These are phyloP conservation scores for Aleiodes leptofemur DNA, from an alignment of 2,888 invertebrate species.

Conservation along the genomic window DNA sequence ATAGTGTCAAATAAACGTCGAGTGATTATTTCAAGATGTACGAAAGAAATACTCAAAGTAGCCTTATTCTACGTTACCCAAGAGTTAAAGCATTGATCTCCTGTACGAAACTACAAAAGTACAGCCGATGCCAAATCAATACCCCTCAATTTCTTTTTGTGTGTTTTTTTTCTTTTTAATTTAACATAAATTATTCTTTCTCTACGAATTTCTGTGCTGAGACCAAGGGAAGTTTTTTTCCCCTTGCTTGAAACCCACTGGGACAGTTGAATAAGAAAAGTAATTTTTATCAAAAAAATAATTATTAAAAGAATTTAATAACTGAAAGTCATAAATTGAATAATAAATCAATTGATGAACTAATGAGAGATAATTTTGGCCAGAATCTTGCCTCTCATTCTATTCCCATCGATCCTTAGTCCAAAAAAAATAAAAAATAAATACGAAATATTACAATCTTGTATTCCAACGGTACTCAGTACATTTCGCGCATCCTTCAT, in stretches of 20 bases:
- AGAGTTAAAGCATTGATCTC: slow-evolving; percentile 71
- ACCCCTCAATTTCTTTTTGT: slow-evolving; percentile 54
- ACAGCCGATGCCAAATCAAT: slow-evolving; percentile 73
- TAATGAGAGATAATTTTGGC: slow-evolving; percentile 10
- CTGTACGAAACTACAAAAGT: slow-evolving; percentile 69
- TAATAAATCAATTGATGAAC: slow-evolving; percentile 15
- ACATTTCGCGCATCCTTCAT: slow-evolving; percentile 3
- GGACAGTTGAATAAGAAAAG: neutral
- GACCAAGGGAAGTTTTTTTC: neutral
- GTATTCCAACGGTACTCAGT: neutral
- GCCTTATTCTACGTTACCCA: slow-evolving; percentile 64
- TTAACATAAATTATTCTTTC: neutral
- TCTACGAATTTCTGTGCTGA: neutral
- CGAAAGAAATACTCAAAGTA: slow-evolving; percentile 52
- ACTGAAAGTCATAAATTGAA: neutral
- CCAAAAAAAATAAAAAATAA: neutral
- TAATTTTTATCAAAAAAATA: neutral
- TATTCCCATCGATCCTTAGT: neutral
- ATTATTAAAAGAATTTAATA: neutral
- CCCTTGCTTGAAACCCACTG: neutral
- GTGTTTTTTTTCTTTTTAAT: slow-evolving; percentile 25
- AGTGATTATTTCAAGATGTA: slow-evolving; percentile 31
- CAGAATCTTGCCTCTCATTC: slow-evolving; percentile 6
- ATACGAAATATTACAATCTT: neutral
- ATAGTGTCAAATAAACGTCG: slow-evolving; percentile 15